These are phyloP conservation scores for Sericinus montela DNA, from an alignment of 2,888 invertebrate genomes.

Conservation along the genomic window DNA sequence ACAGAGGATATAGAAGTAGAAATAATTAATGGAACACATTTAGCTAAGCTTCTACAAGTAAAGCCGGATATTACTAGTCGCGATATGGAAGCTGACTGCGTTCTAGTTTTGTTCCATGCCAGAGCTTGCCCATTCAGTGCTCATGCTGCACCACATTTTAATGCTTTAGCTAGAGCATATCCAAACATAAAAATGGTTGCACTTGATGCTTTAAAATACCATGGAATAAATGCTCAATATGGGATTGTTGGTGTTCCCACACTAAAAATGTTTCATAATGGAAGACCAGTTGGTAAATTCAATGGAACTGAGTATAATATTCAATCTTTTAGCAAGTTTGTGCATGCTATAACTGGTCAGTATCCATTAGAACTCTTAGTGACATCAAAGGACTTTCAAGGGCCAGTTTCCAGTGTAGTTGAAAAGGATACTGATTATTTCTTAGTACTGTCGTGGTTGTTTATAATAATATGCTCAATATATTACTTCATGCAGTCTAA, in stretches of 20 bases:
- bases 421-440: constrained; percentile 89
- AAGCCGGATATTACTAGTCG: constrained; percentile 83
- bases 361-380: constrained; percentile 82
- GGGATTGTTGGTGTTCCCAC: constrained; percentile 95
- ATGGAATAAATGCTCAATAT: constrained; percentile 92
- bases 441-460: constrained; percentile 90
- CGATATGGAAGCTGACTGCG: constrained; percentile 82
- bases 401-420: constrained; percentile 89
- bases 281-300: constrained; percentile 89
- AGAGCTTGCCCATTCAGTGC: constrained; percentile 94
- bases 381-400: constrained; percentile 86
- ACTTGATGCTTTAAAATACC: constrained; percentile 91
- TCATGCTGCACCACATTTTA: constrained; percentile 92
- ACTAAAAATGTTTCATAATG: constrained; percentile 93
- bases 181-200: constrained; percentile 93
- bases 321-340: constrained; percentile 87
- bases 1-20: constrained; percentile 70
- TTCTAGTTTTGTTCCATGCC: constrained; percentile 93
- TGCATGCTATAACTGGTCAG: constrained; percentile 86
- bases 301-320: constrained; percentile 90
- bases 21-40: constrained; percentile 84
- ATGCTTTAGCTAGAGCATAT: constrained; percentile 92
- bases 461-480: constrained; percentile 85
- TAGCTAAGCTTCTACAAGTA: constrained; percentile 82
- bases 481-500: constrained; percentile 88